phyloP scores from a whole-genome alignment of 2,888 invertebrate genomes.

The Spodoptera littoralis region DNA sequence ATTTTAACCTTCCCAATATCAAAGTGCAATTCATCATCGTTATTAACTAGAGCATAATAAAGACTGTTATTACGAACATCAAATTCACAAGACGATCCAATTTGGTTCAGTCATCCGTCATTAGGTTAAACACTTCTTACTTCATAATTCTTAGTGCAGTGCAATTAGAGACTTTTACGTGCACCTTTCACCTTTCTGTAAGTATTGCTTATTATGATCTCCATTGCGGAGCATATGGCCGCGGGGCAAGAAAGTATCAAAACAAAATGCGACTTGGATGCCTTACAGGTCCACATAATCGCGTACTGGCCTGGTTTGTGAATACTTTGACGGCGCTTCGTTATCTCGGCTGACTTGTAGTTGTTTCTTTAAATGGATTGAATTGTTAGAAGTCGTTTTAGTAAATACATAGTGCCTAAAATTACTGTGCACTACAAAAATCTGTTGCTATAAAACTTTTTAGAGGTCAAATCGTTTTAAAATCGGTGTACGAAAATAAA shows the following conservation, averaged over 20 bases:
- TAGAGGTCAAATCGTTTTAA: conserved; percentile 8
- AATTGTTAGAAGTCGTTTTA: conserved; percentile 42
- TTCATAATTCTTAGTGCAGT: conserved; percentile 56
- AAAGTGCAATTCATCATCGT: conserved; percentile 29
- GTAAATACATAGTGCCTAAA: conserved; percentile 29
- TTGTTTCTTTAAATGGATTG: conserved; percentile 44
- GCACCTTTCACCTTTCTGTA: conserved; percentile 71
- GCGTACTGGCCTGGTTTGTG: conserved; percentile 50
- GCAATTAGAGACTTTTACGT: conserved; percentile 58
- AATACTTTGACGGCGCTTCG: conserved; percentile 49
- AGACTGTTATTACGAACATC: conserved; percentile 41
- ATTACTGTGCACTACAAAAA: conserved; percentile 18
- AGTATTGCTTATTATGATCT: conserved; percentile 53
- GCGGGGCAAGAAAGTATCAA: conserved; percentile 73
- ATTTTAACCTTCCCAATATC: conserved; percentile 19
- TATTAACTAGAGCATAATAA: conserved; percentile 42
- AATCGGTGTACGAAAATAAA: conserved; percentile 1
- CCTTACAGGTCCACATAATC: conserved; percentile 56
- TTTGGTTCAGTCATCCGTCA: conserved; percentile 37
- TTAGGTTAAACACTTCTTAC: conserved; percentile 46
- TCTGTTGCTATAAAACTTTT: neutral
- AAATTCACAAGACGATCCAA: conserved; percentile 44
- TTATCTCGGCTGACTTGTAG: conserved; percentile 61
- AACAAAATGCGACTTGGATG: conserved; percentile 61
- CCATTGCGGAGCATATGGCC: conserved; percentile 68